A percentile compares a stretch with the other conserved stretches of the same genome.
Evolutionary conservation across 2,888 invertebrate genomes (phyloP).

Genomic region (Polyploca ridens): DNA sequence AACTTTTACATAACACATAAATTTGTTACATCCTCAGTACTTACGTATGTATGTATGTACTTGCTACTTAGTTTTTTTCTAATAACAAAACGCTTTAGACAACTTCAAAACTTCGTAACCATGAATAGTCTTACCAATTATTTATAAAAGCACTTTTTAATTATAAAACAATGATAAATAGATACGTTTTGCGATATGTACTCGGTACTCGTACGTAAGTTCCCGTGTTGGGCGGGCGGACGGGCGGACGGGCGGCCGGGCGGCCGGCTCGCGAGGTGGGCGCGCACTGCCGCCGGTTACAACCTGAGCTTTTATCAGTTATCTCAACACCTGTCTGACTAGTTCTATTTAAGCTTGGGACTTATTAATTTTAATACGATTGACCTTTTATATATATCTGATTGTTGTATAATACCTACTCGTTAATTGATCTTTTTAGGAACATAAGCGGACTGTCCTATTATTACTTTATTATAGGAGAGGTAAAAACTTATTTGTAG

Average conservation of each 20-base stretch:
- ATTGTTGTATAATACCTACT: too few species aligned
- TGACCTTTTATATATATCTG: too few species aligned
- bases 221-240: conserved; percentile 32
- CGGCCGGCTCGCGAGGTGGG: conserved; percentile 42
- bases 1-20: too few species aligned
- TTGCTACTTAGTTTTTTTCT: too few species aligned
- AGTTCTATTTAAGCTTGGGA: background rate
- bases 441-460: too few species aligned
- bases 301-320: conserved; percentile 15
- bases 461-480: too few species aligned
- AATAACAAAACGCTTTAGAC: background rate
- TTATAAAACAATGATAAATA: background rate
- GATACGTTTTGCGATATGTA: conserved; percentile 3
- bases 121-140: background rate
- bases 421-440: too few species aligned
- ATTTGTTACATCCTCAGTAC: too few species aligned
- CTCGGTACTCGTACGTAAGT: background rate
- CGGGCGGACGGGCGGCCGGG: conserved; percentile 40
- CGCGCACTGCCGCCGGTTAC: conserved; percentile 42
- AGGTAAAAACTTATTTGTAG: too few species aligned
- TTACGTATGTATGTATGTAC: too few species aligned
- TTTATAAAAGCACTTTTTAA: background rate
- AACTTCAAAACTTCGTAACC: background rate
- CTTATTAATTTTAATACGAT: too few species aligned
- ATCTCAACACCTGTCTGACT: conserved; percentile 4